phyloP scores from a whole-genome alignment of 2,113 vertebrate genomes.

The Corvus cornix region DNA sequence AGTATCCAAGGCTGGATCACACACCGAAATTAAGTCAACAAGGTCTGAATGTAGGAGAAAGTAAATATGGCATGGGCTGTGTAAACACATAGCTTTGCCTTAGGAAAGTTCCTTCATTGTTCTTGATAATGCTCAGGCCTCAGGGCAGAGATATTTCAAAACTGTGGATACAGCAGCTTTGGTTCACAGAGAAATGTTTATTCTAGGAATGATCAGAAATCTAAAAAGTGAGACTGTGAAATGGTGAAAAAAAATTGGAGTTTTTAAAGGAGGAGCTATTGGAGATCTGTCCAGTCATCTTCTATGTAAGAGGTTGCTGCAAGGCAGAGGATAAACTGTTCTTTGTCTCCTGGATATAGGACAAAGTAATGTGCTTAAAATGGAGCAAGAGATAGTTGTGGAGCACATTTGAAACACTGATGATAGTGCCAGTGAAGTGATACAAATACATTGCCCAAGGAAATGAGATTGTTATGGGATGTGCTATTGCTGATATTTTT shows the following conservation, averaged over 20 bases:
- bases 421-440: neutral
- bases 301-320: neutral
- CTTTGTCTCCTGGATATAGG: neutral
- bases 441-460: neutral
- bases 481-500: neutral
- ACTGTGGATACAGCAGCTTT: neutral
- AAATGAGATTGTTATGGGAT: neutral
- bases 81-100: constrained; percentile 10
- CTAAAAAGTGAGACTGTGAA: neutral
- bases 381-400: neutral
- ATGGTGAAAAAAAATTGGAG: neutral
- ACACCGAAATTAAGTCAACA: constrained; percentile 17
- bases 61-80: constrained; percentile 8
- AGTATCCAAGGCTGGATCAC: neutral
- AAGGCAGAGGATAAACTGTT: neutral
- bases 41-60: constrained; percentile 3
- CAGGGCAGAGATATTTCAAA: neutral
- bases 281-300: neutral
- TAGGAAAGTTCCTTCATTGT: neutral
- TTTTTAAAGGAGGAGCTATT: neutral
- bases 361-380: neutral
- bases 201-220: neutral
- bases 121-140: neutral
- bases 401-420: neutral
- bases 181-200: neutral